Evolutionary conservation across 2,113 vertebrate species (phyloP).

Genomic region (Helogale parvula): DNA sequence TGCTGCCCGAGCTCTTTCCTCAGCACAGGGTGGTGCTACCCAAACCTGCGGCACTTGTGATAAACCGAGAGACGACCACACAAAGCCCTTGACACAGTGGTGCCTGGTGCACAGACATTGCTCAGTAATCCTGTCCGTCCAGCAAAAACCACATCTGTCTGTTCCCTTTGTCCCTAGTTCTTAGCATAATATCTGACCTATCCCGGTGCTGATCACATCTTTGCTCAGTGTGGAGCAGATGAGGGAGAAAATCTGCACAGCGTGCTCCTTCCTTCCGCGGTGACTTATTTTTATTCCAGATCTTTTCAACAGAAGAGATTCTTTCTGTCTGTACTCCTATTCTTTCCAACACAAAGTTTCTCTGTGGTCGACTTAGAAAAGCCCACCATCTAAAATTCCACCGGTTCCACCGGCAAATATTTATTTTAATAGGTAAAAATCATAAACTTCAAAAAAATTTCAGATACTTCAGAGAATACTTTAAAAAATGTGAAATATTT

Average conservation of each 20-base stretch:
- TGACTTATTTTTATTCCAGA: background rate
- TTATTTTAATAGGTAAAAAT: background rate
- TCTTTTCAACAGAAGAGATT: background rate
- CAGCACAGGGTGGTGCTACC: background rate
- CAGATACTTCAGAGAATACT: background rate
- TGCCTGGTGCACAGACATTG: background rate
- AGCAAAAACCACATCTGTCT: background rate
- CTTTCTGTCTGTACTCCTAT: background rate
- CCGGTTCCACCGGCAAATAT: background rate
- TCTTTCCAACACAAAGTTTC: background rate
- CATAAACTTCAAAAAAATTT: background rate
- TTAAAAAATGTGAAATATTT: background rate
- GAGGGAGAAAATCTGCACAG: background rate
- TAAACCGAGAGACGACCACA: background rate
- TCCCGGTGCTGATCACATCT: too few species aligned
- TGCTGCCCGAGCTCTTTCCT: background rate
- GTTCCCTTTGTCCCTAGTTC: too few species aligned
- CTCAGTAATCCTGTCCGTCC: background rate
- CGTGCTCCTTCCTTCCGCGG: accelerated
- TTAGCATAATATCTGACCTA: background rate
- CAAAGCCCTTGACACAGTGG: background rate
- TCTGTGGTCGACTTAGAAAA: background rate
- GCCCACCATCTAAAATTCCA: background rate
- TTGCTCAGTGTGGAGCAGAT: background rate
- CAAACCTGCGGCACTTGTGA: background rate